Conservation (phyloP, 2,888 invertebrate genomes). For the Protodeltote pygarga region DNA sequence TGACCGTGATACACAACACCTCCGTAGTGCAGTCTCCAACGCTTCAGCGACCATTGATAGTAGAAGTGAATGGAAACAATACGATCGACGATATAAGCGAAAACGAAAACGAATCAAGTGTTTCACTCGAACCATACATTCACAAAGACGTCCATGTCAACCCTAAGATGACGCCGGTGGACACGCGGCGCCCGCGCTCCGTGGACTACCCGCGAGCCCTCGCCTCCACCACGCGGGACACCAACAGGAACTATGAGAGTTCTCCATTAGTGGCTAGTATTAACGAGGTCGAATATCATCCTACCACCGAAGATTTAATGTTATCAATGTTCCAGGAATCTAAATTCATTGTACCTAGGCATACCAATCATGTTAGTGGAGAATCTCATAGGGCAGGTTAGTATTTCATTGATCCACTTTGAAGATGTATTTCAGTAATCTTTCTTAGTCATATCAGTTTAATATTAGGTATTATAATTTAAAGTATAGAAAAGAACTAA, state of each 20-base stretch:
- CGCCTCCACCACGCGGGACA: slow-evolving; percentile 57
- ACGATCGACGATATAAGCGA: slow-evolving; percentile 64
- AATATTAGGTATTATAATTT: no score
- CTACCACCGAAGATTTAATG: slow-evolving; percentile 82
- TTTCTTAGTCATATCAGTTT: background rate
- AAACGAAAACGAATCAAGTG: slow-evolving; percentile 66
- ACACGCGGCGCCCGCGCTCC: slow-evolving; percentile 74
- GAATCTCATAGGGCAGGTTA: slow-evolving; percentile 80
- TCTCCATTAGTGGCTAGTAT: slow-evolving; percentile 81
- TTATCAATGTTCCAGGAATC: slow-evolving; percentile 83
- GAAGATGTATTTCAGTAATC: background rate
- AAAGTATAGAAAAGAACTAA: no score
- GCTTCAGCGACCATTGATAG: slow-evolving; percentile 75
- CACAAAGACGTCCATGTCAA: slow-evolving; percentile 85
- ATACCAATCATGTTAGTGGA: slow-evolving; percentile 68
- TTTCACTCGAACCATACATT: slow-evolving; percentile 75
- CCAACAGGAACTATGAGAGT: slow-evolving; percentile 75
- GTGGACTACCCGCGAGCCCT: slow-evolving; percentile 69
- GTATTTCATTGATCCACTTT: slow-evolving; percentile 34
- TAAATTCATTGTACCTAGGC: slow-evolving; percentile 77
- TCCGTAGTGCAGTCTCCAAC: slow-evolving; percentile 72
- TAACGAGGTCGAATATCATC: slow-evolving; percentile 81
- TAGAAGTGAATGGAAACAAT: slow-evolving; percentile 75
- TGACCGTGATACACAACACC: slow-evolving; percentile 66
- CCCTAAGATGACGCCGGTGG: slow-evolving; percentile 85